phyloP scores from a whole-genome alignment of 2,888 invertebrate genomes.

The Chrysolina haemoptera region DNA sequence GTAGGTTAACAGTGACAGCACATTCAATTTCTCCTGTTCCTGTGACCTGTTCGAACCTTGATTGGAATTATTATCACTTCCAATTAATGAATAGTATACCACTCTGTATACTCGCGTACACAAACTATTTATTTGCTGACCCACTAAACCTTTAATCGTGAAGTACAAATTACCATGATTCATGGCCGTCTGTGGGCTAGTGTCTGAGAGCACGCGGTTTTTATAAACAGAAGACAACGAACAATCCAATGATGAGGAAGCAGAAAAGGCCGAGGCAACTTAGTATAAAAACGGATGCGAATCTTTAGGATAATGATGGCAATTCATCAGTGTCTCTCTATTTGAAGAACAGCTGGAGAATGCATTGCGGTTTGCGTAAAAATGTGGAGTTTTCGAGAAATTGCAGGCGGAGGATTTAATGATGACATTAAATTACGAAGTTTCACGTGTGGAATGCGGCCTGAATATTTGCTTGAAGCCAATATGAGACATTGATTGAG shows the following conservation, averaged over 20 bases:
- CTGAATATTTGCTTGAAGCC: not conserved
- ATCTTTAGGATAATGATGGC: not conserved
- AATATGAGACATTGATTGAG: not conserved
- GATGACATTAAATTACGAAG: not conserved
- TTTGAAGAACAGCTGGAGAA: not conserved
- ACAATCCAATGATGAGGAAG: not conserved
- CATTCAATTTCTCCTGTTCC: too few relatives aligned
- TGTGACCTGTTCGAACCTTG: not conserved
- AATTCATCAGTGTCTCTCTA: not conserved
- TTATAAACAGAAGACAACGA: not conserved
- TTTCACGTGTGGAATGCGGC: not conserved
- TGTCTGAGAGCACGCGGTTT: slow-evolving; percentile 4
- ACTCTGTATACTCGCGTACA: not conserved
- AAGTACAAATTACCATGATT: slow-evolving; percentile 25
- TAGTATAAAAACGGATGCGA: not conserved
- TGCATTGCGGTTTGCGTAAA: not conserved
- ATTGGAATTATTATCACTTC: not conserved
- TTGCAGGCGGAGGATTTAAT: not conserved
- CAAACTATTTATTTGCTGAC: slow-evolving; percentile 23
- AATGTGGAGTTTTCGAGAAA: not conserved
- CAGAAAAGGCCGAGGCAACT: not conserved
- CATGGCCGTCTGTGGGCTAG: slow-evolving; percentile 25
- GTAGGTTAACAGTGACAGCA: too few relatives aligned
- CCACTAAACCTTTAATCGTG: slow-evolving; percentile 23
- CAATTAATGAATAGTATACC: not conserved